These are phyloP conservation scores for Epirrhoe tristata DNA, from an alignment of 2,888 invertebrate genomes.

Conservation along the genomic window DNA sequence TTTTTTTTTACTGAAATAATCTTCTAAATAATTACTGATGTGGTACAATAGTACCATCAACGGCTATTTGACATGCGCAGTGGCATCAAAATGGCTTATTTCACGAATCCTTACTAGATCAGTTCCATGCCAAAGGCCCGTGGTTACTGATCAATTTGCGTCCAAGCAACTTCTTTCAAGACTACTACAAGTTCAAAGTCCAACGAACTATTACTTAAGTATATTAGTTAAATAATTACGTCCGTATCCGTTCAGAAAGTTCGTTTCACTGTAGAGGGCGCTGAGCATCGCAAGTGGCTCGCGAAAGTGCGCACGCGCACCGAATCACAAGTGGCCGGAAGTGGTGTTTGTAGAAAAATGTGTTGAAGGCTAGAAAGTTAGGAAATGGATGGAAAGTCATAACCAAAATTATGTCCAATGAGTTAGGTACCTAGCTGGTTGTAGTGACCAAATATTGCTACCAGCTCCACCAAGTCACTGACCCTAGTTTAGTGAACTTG, in stretches of 20 bases:
- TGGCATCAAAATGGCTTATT: too few species aligned
- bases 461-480: conserved; percentile 27
- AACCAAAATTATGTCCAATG: conserved; percentile 7
- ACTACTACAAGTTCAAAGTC: conserved; percentile 16
- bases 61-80: too few species aligned
- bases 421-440: not conserved
- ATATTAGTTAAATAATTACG: conserved; percentile 35
- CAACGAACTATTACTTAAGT: conserved; percentile 30
- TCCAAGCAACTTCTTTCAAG: not conserved
- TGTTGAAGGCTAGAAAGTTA: conserved; percentile 27
- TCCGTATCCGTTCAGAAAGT: conserved; percentile 80
- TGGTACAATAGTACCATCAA: too few species aligned
- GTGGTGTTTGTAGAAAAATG: conserved; percentile 44
- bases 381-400: conserved; percentile 17
- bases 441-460: not conserved
- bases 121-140: too few species aligned
- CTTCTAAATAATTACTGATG: too few species aligned
- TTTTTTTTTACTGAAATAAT: too few species aligned
- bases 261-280: conserved; percentile 70
- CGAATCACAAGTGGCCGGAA: conserved; percentile 60
- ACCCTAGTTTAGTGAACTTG: conserved; percentile 25
- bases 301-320: conserved; percentile 67
- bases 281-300: conserved; percentile 65
- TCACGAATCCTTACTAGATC: too few species aligned
- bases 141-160: too few species aligned